These are phyloP conservation scores for Orthosia cruda DNA, from an alignment of 2,888 invertebrate species.

Conservation along the genomic window DNA sequence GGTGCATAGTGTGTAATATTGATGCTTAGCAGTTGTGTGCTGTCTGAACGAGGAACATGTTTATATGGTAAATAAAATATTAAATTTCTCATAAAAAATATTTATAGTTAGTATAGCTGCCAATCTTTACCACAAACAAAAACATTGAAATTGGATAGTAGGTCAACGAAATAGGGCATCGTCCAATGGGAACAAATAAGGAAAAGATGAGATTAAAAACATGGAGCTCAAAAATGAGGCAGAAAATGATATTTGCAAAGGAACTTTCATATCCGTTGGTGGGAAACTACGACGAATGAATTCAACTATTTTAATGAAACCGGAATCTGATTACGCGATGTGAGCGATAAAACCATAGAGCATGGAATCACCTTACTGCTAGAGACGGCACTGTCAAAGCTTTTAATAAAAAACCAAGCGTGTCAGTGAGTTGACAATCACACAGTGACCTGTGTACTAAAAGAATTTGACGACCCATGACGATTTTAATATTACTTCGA, in stretches of 20 bases:
- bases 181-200: slow-evolving; percentile 47
- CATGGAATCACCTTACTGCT: background rate
- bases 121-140: slow-evolving; percentile 29
- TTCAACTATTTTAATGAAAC: slow-evolving; percentile 79
- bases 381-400: background rate
- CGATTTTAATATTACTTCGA: background rate
- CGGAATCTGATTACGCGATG: slow-evolving; percentile 73
- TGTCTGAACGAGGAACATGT: too few species aligned
- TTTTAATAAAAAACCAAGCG: too few species aligned
- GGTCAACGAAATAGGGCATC: slow-evolving; percentile 55
- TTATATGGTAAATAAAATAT: background rate
- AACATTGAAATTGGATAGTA: slow-evolving; percentile 38
- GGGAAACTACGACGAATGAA: slow-evolving; percentile 67
- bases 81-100: background rate
- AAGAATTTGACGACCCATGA: background rate
- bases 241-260: slow-evolving; percentile 63
- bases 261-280: slow-evolving; percentile 71
- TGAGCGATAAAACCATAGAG: slow-evolving; percentile 28
- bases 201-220: slow-evolving; percentile 58
- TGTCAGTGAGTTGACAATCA: too few species aligned
- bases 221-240: slow-evolving; percentile 36
- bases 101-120: background rate
- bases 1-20: too few species aligned
- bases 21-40: too few species aligned
- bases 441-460: too few species aligned